phyloP scores from a whole-genome alignment of 2,113 vertebrate species.

The Rhinolophus sinicus region DNA sequence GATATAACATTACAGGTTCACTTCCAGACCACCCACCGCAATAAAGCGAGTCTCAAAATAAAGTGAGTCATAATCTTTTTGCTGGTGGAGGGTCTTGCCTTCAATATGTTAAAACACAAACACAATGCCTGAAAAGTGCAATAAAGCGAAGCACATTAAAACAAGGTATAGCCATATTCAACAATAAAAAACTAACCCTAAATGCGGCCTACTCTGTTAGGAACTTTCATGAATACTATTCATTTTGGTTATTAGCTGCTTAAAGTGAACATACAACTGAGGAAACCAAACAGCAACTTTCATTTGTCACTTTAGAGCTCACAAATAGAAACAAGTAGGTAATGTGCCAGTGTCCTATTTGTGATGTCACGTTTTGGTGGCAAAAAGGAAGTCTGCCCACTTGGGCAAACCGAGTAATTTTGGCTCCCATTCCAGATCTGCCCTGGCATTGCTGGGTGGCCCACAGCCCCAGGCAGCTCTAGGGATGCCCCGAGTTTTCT shows the following conservation, averaged over 20 bases:
- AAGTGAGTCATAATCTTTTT: not conserved
- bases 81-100: not conserved
- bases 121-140: not conserved
- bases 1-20: not conserved
- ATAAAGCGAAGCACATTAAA: not conserved
- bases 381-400: not conserved
- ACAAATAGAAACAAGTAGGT: not conserved
- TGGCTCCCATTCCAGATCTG: not conserved
- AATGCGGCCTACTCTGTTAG: too few relatives aligned
- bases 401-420: not conserved
- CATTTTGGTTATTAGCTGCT: not conserved
- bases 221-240: not conserved
- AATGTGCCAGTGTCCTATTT: not conserved
- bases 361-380: not conserved
- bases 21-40: not conserved
- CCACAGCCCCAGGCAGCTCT: rapidly evolving
- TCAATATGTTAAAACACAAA: not conserved
- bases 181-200: not conserved
- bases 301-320: not conserved
- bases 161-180: not conserved
- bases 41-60: not conserved
- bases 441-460: not conserved
- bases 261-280: not conserved
- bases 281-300: not conserved
- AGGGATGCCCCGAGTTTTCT: rapidly evolving